Base-by-base conservation (phyloP, 2,113 vertebrate species). In the Oreocharis arfaki region DNA sequence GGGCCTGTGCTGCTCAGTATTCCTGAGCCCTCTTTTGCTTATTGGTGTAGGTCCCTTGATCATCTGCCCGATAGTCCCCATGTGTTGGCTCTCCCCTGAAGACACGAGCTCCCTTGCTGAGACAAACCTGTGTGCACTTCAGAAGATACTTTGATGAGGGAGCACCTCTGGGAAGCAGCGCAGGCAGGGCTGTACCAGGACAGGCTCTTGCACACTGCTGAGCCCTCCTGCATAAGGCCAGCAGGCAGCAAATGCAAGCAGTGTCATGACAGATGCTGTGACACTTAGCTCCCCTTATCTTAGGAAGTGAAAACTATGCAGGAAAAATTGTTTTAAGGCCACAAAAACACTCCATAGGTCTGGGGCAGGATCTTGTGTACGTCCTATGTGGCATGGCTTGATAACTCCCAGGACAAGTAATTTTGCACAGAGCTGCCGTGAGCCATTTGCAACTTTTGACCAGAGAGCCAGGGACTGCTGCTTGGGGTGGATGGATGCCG, bases 31-130 rank as follows among this genome's bases (percentile, higher is more conserved):
- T 46, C 4, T 0, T 42, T 39, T 77, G 73, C 35, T 15, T 2
- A 11, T 2, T 20, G 5, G 28, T 1, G 46, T 5, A 8, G 4
- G 33, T 39, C 26, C 37, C 50, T 67, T 0, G 0, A 33, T 10
- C 14, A 4, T 0, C n/a, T 9, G 44, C 8, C 3, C 2, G 0
- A 33, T 1, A 11, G 28, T 8, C 52, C 32, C 55, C 16, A 0
- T 1, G 46, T 4, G 6, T 1, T 44, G 53, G 41, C 24, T 55
- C 9, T 87, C 3, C 63, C 67, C 59, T 33, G 37, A 7, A 49
- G 41, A 13, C 20, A 24, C 0, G 6, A 41, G n/a, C 3, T 23
- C 35, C 56, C 80, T 32, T 1, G 4, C 76, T 60, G 80, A 50
- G 73, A 27, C 52, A 84, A 63, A 53, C 20, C 68, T 10, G 28